phyloP scores from a whole-genome alignment of 1,140 invertebrate genomes.

The Trachymyrmex cornetzi region DNA sequence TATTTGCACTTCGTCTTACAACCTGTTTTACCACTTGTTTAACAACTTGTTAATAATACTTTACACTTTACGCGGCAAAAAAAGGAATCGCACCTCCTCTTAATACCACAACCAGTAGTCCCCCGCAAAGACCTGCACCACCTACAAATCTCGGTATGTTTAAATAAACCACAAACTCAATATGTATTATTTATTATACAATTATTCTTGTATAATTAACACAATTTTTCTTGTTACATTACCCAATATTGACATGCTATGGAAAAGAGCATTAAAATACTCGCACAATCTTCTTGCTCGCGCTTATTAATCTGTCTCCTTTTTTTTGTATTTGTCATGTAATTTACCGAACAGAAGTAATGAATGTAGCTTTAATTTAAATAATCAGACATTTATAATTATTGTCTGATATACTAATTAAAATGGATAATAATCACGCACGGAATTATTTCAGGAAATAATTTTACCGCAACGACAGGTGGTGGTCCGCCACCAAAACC shows the following conservation, averaged over 20 bases:
- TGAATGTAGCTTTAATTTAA: neutral
- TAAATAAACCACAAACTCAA: slow-evolving; percentile 34
- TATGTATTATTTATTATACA: slow-evolving; percentile 8
- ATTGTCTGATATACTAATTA: neutral
- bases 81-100: slow-evolving; percentile 79
- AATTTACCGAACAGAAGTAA: neutral
- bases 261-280: neutral
- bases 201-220: neutral
- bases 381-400: neutral
- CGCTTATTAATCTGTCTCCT: slow-evolving; percentile 6
- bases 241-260: neutral
- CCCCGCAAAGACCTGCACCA: slow-evolving; percentile 86
- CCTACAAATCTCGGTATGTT: slow-evolving; percentile 85
- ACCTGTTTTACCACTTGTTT: slow-evolving; percentile 54
- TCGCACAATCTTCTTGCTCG: neutral
- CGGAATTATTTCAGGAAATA: slow-evolving; percentile 77
- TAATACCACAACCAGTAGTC: slow-evolving; percentile 75
- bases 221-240: slow-evolving; percentile 11
- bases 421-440: slow-evolving; percentile 22
- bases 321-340: neutral
- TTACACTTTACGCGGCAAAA: slow-evolving; percentile 82
- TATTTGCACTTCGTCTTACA: slow-evolving; percentile 50
- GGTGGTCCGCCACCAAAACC: slow-evolving; percentile 84
- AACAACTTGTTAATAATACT: slow-evolving; percentile 73
- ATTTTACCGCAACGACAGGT: slow-evolving; percentile 80